These are phyloP conservation scores for Battus philenor DNA, from an alignment of 1,140 invertebrate species.

Conservation along the genomic window DNA sequence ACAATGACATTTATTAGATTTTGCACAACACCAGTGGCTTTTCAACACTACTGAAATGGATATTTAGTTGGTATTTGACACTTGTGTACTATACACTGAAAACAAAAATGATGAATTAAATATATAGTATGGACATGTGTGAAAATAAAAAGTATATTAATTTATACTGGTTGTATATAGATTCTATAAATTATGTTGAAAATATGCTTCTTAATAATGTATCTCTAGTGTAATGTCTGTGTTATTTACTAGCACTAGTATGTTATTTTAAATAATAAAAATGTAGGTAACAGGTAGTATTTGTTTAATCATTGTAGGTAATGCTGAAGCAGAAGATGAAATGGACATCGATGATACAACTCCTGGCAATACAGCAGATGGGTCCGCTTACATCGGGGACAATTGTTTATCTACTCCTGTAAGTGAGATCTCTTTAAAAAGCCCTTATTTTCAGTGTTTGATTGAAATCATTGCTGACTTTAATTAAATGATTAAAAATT, in stretches of 20 bases:
- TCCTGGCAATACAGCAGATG: constrained; percentile 50
- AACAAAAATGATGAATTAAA: neutral
- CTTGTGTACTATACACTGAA: too few species aligned
- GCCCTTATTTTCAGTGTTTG: too few species aligned
- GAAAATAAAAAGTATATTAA: neutral
- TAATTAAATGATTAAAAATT: too few species aligned
- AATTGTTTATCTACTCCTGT: constrained; percentile 73
- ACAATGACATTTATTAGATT: too few species aligned
- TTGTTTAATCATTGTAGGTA: constrained; percentile 23
- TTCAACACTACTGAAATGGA: too few species aligned
- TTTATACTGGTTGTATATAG: neutral
- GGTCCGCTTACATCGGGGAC: constrained; percentile 70
- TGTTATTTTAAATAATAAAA: neutral
- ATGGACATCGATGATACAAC: constrained; percentile 70
- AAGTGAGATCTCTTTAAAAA: too few species aligned
- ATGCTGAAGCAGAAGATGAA: constrained; percentile 56
- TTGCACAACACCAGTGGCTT: too few species aligned
- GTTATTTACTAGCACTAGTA: neutral
- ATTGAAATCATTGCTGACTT: too few species aligned
- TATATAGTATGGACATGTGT: neutral
- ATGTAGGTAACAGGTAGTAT: neutral
- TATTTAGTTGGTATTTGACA: too few species aligned
- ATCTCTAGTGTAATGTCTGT: neutral
- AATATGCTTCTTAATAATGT: neutral
- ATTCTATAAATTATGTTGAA: neutral